Evolutionary conservation across 2,888 invertebrate species (phyloP), one percentile per base, ranked within the genome.

Genomic region (Nymphalis urticae): DNA sequence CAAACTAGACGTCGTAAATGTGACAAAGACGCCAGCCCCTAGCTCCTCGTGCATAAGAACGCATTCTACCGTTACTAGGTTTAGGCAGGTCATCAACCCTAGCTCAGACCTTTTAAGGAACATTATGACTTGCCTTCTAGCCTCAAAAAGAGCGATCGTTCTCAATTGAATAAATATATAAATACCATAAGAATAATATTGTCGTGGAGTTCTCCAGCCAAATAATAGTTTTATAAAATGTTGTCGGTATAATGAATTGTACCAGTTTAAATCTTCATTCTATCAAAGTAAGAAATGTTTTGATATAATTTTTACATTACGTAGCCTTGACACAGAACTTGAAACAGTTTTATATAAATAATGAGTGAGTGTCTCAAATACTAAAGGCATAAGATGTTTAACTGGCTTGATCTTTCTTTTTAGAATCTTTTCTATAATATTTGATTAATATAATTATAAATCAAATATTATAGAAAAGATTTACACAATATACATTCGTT

Each of bases 1-100:
- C 65, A 54, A 66, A 66, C 61, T 66, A 60, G 54, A 56, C 54
- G 56, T 56, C 62, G 36, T 56, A 56, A 62, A 66, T 48, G 51
- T n/a, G 27, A 19, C 48, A 56, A 47, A 36, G 48, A 50, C 42
- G 62, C 36, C 48, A 8, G 53, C 17, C 56, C 50, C 56, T 67
- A 48, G 24, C 21, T 6, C 16, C 4, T 3, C 1, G 19, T 9
- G 8, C n/a, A 48, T 56, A 62, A 62, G 48, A n/a, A 54, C 17
- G 32, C 36, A 36, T 50, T 67, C 48, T 67, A 19, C 56, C 36
- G 27, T 48, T 48, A 27, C 54, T 9, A 32, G 27, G 32, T 17
- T 27, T n/a, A 32, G 16, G 32, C 32, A 17, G 0, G 0, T 27
- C 32, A n/a, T 17, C 17, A 32, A 32, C 36, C 36, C 36, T 36